phyloP scores from a whole-genome alignment of 2,888 invertebrate species.

The Agrochola macilenta region DNA sequence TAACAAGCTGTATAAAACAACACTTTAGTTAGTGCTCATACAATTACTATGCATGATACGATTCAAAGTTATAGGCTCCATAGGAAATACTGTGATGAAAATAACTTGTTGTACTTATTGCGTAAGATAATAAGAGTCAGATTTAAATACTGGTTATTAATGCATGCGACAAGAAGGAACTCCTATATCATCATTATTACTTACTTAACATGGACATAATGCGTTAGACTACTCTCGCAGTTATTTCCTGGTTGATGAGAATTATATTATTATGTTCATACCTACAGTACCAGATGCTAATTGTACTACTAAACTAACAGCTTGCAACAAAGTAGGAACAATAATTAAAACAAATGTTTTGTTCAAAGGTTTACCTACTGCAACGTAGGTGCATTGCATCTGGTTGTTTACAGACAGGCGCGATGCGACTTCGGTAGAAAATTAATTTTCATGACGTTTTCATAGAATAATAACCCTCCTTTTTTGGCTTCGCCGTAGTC shows the following conservation, averaged over 20 bases:
- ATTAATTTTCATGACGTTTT: neutral
- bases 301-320: conserved; percentile 12
- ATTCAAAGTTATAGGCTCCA: conserved; percentile 8
- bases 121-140: conserved; percentile 28
- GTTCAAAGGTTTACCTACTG: neutral
- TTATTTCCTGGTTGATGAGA: conserved; percentile 37
- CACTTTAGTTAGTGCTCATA: conserved; percentile 21
- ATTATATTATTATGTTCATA: conserved; percentile 8
- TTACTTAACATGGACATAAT: conserved; percentile 29
- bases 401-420: neutral
- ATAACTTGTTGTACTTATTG: conserved; percentile 28
- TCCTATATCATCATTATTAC: conserved; percentile 1
- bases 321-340: neutral
- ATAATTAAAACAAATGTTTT: conserved; percentile 19
- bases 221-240: conserved; percentile 15
- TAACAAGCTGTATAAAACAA: conserved; percentile 49
- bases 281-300: conserved; percentile 15
- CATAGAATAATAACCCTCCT: neutral
- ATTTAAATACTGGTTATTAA: conserved; percentile 25
- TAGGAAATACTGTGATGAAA: conserved; percentile 34
- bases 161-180: conserved; percentile 4
- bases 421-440: neutral
- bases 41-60: conserved; percentile 19
- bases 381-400: neutral
- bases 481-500: no score